phyloP scores from a whole-genome alignment of 2,888 invertebrate species.

The Conistra vaccinii region DNA sequence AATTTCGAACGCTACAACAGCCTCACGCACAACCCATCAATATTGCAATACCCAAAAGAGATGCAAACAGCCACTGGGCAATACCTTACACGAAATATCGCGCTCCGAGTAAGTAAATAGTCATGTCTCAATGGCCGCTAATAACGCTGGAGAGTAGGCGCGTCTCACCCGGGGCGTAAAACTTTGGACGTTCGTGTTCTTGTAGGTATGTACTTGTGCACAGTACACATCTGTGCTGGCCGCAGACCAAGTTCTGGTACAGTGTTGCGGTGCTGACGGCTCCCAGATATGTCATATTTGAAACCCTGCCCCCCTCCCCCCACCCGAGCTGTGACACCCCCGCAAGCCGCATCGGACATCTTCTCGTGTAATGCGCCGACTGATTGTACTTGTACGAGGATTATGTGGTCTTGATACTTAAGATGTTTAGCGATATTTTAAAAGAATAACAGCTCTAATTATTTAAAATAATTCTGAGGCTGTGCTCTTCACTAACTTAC shows the following conservation, averaged over 20 bases:
- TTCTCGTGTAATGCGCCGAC: conserved; percentile 80
- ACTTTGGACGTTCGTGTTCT: conserved; percentile 76
- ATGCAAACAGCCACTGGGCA: conserved; percentile 75
- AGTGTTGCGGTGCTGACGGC: conserved; percentile 86
- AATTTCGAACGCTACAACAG: conserved; percentile 1
- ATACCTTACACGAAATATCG: conserved; percentile 73
- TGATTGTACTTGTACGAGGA: conserved; percentile 77
- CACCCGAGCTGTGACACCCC: conserved; percentile 65
- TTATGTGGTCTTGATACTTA: conserved; percentile 69
- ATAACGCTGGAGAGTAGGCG: conserved; percentile 84
- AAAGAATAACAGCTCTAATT: background rate
- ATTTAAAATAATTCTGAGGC: background rate
- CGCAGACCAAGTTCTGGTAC: conserved; percentile 88
- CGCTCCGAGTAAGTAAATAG: conserved; percentile 86
- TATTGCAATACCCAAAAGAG: conserved; percentile 62
- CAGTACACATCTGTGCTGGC: conserved; percentile 85
- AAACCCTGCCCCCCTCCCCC: conserved; percentile 69
- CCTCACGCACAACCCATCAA: conserved; percentile 29
- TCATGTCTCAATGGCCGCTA: conserved; percentile 87
- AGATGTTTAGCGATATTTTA: background rate
- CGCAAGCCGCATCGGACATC: conserved; percentile 80
- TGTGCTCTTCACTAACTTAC: background rate
- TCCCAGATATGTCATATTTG: conserved; percentile 89
- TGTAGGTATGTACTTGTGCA: conserved; percentile 68
- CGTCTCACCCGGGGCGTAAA: conserved; percentile 83